Evolutionary conservation across 2,888 invertebrate species (phyloP).

Genomic region (Resseliella maxima): DNA sequence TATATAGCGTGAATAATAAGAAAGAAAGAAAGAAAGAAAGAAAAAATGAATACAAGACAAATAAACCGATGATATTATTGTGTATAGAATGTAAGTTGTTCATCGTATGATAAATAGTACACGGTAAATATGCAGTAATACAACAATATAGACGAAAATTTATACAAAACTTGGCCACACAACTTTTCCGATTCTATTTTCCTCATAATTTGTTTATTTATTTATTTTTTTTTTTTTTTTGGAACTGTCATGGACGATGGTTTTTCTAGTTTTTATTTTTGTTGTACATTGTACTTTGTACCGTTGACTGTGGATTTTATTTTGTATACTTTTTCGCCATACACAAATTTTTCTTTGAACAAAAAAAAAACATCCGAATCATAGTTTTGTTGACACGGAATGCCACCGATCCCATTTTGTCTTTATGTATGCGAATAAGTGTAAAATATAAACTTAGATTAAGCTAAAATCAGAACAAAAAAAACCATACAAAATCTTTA

Average conservation of each 20-base stretch:
- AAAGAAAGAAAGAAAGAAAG: not conserved
- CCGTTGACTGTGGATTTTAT: not conserved
- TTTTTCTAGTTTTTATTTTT: not conserved
- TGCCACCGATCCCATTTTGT: not conserved
- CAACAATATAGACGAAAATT: not conserved
- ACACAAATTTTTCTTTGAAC: not conserved
- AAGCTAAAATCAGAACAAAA: conserved; percentile 19
- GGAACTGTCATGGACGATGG: not conserved
- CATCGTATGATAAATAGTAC: not conserved
- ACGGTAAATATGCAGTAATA: conserved; percentile 40
- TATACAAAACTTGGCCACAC: conserved; percentile 43
- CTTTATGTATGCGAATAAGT: conserved; percentile 22
- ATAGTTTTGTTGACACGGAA: conserved; percentile 9
- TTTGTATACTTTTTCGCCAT: conserved; percentile 39
- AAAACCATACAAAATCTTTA: not conserved
- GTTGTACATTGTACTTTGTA: not conserved
- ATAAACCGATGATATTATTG: not conserved
- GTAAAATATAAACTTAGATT: conserved; percentile 13
- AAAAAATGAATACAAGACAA: not conserved
- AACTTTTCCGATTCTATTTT: not conserved
- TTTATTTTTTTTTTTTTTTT: not conserved
- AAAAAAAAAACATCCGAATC: not conserved
- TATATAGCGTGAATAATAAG: not conserved
- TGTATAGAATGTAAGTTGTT: conserved; percentile 34
- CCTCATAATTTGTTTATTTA: too few species aligned